Evolutionary conservation across 2,113 vertebrate genomes (phyloP), one percentile per base, ranked within the genome.

Genomic region (Petrocephalus zakoni): DNA sequence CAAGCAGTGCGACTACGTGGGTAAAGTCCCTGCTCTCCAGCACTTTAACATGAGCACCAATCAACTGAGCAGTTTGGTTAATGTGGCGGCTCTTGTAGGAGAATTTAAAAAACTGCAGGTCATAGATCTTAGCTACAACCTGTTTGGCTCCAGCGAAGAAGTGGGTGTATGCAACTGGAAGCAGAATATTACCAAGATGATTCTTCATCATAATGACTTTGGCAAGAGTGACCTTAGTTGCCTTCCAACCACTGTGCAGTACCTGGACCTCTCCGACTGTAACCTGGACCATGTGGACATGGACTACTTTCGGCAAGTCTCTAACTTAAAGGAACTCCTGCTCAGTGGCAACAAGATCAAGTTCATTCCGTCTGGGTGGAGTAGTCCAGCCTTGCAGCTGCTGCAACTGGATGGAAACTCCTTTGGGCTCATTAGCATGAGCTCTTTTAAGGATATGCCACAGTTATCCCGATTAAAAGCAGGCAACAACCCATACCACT

Each of bases 401-500:
- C 89, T 97, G 13, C 19, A 93, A n/a, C 87, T 97, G 8, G 96
- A 97, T 0, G 94, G 96, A 87, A 97, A 97, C 92, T 96, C 97
- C 0, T 97, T 97, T 21, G 96, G 96, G 0, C 81, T 96, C 11
- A 96, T 97, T 25, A 94, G 91, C 88, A 90, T 90, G 1, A 94
- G 89, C 1, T 95, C 96, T 46, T 97, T 97, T 47, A 53, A 91
- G 84, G 88, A 94, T 34, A 95, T 97, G 97, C 94, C 95, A 0
- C 89, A 22, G 0, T 90, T 97, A 1, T 83, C 89, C 7, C n/a
- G 17, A 0, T 90, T 97, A 61, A 92, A 6, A 0, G 96, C 97
- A 0, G 96, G 96, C 53, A 95, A 97, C 92, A 97, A 97, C 87
- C 97, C 97, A 2, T 97, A 96, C 90, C 96, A 97, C 47, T 97